phyloP scores from a whole-genome alignment of 1,140 invertebrate genomes.

The Monochamus saltuarius region DNA sequence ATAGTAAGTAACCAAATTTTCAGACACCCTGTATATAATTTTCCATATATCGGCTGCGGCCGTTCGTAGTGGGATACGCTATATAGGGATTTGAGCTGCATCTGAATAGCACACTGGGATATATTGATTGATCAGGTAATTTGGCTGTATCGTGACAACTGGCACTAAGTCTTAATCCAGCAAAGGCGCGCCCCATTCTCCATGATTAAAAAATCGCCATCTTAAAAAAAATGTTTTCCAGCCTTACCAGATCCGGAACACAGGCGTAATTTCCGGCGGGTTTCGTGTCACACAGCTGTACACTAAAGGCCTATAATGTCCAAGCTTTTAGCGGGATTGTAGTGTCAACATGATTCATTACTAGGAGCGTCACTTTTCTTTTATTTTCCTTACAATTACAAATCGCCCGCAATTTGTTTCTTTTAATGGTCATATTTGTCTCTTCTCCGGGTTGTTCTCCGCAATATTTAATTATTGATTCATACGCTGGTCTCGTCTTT shows the following conservation, averaged over 20 bases:
- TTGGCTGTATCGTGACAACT: slow-evolving; percentile 44
- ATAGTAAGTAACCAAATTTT: no score
- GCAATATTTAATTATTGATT: no score
- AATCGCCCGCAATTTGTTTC: slow-evolving; percentile 12
- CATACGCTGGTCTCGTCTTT: no score
- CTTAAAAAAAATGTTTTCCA: slow-evolving; percentile 47
- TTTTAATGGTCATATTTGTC: slow-evolving; percentile 7
- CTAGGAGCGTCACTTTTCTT: slow-evolving; percentile 27
- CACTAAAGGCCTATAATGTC: slow-evolving; percentile 32
- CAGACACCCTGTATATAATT: no score
- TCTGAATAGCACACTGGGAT: slow-evolving; percentile 19
- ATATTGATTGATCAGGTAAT: slow-evolving; percentile 41
- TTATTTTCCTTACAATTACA: slow-evolving; percentile 13
- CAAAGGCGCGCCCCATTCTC: slow-evolving; percentile 47
- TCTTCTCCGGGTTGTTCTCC: background rate
- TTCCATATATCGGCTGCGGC: no score
- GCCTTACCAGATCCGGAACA: slow-evolving; percentile 38
- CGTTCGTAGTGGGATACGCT: slow-evolving; percentile 10
- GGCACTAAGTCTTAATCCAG: slow-evolving; percentile 46
- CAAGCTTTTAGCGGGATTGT: slow-evolving; percentile 45
- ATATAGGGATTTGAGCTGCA: slow-evolving; percentile 19
- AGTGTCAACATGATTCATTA: slow-evolving; percentile 42
- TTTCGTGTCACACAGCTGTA: slow-evolving; percentile 45
- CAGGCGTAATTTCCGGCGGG: slow-evolving; percentile 42
- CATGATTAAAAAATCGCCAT: slow-evolving; percentile 48